Conservation (phyloP, 2,888 invertebrate genomes). For the Pyralis farinalis region DNA sequence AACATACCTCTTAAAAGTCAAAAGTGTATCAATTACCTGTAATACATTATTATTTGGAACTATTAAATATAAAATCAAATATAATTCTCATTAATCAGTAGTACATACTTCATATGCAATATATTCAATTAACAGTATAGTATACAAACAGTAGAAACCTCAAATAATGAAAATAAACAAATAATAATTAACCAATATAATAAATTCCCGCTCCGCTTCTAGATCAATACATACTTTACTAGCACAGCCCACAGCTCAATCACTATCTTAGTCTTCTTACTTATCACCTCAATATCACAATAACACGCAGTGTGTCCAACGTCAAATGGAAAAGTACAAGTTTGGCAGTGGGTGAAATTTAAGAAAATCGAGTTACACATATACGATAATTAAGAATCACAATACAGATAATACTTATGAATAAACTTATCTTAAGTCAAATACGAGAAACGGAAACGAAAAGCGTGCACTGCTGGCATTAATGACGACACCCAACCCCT, state of each 20-base stretch:
- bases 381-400: conserved; percentile 72
- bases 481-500: too few species aligned
- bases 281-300: conserved; percentile 61
- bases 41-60: too few species aligned
- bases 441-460: conserved; percentile 53
- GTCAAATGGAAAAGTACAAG: conserved; percentile 36
- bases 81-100: too few species aligned
- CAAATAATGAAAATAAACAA: neutral
- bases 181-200: conserved; percentile 19
- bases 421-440: conserved; percentile 59
- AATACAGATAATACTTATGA: conserved; percentile 76
- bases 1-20: too few species aligned
- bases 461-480: conserved; percentile 41
- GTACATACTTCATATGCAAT: too few species aligned
- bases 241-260: conserved; percentile 45
- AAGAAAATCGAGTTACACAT: conserved; percentile 52
- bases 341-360: conserved; percentile 63
- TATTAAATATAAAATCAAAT: too few species aligned
- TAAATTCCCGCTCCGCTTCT: conserved; percentile 19
- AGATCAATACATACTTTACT: conserved; percentile 31
- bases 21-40: too few species aligned
- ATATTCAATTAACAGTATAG: neutral
- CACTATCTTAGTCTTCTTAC: conserved; percentile 33
- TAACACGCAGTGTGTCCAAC: conserved; percentile 41
- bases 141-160: neutral